Base-by-base conservation (phyloP, 2,113 vertebrate species). In the Tylochromis polylepis region DNA sequence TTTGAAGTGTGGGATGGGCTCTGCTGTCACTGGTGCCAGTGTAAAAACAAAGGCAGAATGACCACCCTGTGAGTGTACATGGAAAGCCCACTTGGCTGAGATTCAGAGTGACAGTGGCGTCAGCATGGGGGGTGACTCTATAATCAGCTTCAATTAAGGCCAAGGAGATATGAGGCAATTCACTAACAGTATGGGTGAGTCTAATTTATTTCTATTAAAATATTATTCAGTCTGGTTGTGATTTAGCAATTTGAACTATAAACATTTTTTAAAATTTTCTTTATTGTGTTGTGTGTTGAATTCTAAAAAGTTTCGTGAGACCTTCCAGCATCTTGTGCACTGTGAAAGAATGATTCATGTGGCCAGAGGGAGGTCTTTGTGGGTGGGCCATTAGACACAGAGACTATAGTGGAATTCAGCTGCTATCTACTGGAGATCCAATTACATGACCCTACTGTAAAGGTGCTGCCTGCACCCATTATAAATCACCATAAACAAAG, bases 141-240 rank as follows among this genome's bases (percentile, higher is more conserved):
- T 91, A 89, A 94, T 96, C 95, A 95, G 83, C 90, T 96, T 95
- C 86, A 95, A 95, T 96, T 96, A 96, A 93, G 95, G 95, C 92
- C 94, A 96, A 89, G 70, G 84, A 90, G 86, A 92, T 88, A 93
- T 38, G 27, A 88, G 88, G 41, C 85, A 88, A 87, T 90, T 89
- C 87, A 78, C 62, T 20, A 84, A 62, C 51, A 80, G 27, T 49
- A 46, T 16, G 80, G 85, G 67, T 81, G 58, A 82, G 70, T 90
- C 78, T 78, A 20, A 82, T 72, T 80, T 8, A 16, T 57, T 78
- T 84, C 82, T 67, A 16, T 53, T 72, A 51, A 51, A 65, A 57
- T 38, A 43, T 85, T 78, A 57, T 67, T 86, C 58, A 34, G 12
- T 84, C 34, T 81, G 6, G 51, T 89, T 22, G 11, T 58, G 18